A percentile compares a stretch with the other conserved stretches of the same genome.
Conservation (phyloP, 2,113 vertebrate species). For the Saimiri boliviensis region DNA sequence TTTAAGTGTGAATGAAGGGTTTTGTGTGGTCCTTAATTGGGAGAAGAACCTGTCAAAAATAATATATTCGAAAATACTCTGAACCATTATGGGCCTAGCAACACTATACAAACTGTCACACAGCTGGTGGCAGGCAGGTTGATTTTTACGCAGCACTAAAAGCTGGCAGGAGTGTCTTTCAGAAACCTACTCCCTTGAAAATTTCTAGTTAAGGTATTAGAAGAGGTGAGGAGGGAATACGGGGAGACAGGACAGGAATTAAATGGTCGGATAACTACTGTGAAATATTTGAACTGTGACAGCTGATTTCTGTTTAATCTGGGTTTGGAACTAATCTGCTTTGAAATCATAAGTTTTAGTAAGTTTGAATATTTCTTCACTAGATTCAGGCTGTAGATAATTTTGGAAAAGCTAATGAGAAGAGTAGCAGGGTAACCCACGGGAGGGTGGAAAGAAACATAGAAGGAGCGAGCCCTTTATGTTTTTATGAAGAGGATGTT, state of each 20-base stretch:
- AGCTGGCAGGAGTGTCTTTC: constrained; percentile 59
- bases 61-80: constrained; percentile 57
- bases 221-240: background rate
- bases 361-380: background rate
- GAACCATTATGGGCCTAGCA: constrained; percentile 51
- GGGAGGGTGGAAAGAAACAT: background rate
- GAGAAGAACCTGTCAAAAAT: constrained; percentile 59
- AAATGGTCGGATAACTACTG: background rate
- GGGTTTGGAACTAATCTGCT: background rate
- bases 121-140: constrained; percentile 31
- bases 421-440: background rate
- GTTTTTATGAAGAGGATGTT: background rate
- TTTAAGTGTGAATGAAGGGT: constrained; percentile 27
- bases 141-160: constrained; percentile 49
- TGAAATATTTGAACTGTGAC: constrained; percentile 43
- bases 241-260: background rate
- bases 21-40: constrained; percentile 40
- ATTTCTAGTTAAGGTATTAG: constrained; percentile 44
- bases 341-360: constrained; percentile 48
- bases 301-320: constrained; percentile 56
- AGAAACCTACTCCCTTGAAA: constrained; percentile 48
- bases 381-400: background rate
- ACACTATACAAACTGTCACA: constrained; percentile 61
- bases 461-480: background rate
- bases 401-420: constrained; percentile 47